Evolutionary conservation across 1,140 invertebrate species (phyloP).

Genomic region (Drosophila ficusphila): DNA sequence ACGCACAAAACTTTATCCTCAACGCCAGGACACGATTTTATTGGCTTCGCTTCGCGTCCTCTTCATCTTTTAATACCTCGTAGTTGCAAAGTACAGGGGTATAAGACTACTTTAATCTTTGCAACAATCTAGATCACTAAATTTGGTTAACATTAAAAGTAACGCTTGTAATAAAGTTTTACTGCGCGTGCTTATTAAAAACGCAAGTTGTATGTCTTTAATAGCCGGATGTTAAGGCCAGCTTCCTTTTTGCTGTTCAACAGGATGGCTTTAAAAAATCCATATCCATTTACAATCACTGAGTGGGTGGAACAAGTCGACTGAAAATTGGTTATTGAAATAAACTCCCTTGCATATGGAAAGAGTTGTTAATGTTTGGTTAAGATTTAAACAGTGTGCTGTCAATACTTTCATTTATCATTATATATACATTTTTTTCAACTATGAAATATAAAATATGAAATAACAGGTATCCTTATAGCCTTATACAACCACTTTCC

Average conservation of each 20-base stretch:
- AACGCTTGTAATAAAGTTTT: too few relatives aligned
- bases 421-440: neutral
- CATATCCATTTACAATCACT: neutral
- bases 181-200: too few relatives aligned
- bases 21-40: slow-evolving; percentile 53
- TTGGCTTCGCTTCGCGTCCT: slow-evolving; percentile 42
- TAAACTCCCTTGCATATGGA: too few relatives aligned
- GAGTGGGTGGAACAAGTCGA: neutral
- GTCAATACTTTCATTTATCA: too few relatives aligned
- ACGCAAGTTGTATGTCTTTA: too few relatives aligned
- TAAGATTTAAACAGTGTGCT: neutral
- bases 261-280: neutral
- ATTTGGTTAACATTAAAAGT: too few relatives aligned
- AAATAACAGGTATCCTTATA: neutral
- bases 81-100: neutral
- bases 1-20: slow-evolving; percentile 48
- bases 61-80: slow-evolving; percentile 4
- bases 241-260: too few relatives aligned
- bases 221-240: too few relatives aligned
- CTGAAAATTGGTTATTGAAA: neutral
- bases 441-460: neutral
- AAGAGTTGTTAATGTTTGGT: too few relatives aligned
- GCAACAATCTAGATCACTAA: too few relatives aligned
- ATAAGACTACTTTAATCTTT: too few relatives aligned
- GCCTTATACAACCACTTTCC: neutral